phyloP scores from a whole-genome alignment of 2,888 invertebrate species.

The Napeogenes inachia region DNA sequence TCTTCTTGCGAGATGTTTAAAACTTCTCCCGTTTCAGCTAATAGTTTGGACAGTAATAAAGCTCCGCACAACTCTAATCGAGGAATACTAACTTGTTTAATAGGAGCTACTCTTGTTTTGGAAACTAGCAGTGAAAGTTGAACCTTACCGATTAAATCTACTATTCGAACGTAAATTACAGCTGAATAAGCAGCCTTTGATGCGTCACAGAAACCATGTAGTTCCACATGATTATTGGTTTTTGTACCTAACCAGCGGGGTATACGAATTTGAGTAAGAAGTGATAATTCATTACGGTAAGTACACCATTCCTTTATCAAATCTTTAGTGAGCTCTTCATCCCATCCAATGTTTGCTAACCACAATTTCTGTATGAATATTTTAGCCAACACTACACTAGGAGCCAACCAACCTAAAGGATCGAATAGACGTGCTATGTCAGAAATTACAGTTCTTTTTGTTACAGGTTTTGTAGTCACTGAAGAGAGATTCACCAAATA shows the following conservation, averaged over 20 bases:
- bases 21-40: conserved; percentile 18
- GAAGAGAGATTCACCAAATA: no score
- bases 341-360: conserved; percentile 20
- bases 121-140: conserved; percentile 9
- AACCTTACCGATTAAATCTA: neutral
- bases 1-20: conserved; percentile 14
- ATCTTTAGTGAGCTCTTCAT: conserved; percentile 16
- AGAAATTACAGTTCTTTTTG: no score
- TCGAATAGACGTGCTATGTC: no score
- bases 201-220: conserved; percentile 24
- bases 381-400: no score
- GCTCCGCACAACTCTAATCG: conserved; percentile 33
- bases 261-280: conserved; percentile 13
- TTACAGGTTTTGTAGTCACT: no score
- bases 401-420: no score
- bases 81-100: conserved; percentile 23
- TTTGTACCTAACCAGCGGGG: conserved; percentile 20
- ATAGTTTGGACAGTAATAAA: conserved; percentile 20
- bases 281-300: conserved; percentile 23
- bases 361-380: conserved; percentile 23
- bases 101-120: conserved; percentile 23
- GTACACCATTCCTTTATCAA: conserved; percentile 24
- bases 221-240: conserved; percentile 1
- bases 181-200: conserved; percentile 16
- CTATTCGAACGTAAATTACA: conserved; percentile 9